Evolutionary conservation across 1,140 invertebrate genomes (phyloP).

Genomic region (Orchestia grillus): DNA sequence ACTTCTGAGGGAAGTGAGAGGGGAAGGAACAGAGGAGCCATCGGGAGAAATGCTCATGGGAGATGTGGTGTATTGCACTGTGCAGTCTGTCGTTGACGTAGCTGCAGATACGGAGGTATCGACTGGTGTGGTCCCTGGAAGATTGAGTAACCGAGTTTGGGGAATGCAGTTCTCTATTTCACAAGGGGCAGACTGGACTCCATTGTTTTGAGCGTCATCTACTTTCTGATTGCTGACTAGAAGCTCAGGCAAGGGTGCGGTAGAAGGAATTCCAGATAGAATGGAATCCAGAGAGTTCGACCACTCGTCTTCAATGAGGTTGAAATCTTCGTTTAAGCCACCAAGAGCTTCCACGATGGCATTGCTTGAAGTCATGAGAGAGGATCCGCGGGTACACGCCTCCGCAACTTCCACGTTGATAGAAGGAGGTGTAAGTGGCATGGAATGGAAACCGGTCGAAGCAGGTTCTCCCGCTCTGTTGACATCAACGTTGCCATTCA

Average conservation of each 20-base stretch:
- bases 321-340: constrained; percentile 62
- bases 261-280: constrained; percentile 59
- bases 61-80: constrained; percentile 57
- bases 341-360: constrained; percentile 64
- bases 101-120: constrained; percentile 20
- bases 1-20: constrained; percentile 62
- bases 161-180: constrained; percentile 57
- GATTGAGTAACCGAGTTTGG: constrained; percentile 46
- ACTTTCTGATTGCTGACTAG: constrained; percentile 43
- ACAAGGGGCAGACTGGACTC: neutral
- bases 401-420: constrained; percentile 65
- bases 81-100: constrained; percentile 58
- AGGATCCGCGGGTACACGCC: neutral
- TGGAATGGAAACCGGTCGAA: neutral
- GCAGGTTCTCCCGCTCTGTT: neutral
- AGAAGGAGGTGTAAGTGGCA: constrained; percentile 62
- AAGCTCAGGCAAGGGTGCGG: constrained; percentile 56
- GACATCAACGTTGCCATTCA: neutral
- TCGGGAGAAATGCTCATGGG: constrained; percentile 65
- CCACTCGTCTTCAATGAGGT: constrained; percentile 66
- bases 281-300: constrained; percentile 60
- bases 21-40: constrained; percentile 62
- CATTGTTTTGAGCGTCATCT: neutral
- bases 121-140: neutral
- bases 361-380: constrained; percentile 56